These are phyloP conservation scores for Penaeus chinensis DNA, from an alignment of 1,140 invertebrate genomes.

Conservation along the genomic window DNA sequence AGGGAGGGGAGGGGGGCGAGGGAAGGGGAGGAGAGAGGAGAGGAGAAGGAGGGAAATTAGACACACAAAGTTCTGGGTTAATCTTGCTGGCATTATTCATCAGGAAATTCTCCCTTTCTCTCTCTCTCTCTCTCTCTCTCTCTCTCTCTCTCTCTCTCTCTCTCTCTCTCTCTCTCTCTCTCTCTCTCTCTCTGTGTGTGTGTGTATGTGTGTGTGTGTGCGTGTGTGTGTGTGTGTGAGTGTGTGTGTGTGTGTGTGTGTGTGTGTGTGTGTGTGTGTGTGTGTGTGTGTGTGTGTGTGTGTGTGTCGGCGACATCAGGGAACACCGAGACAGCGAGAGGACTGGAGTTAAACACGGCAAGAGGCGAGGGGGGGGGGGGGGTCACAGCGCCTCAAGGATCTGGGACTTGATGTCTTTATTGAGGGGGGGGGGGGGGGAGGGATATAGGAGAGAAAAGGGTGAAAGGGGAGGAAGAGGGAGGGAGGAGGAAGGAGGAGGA, in stretches of 20 bases:
- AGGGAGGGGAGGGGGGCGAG: neutral
- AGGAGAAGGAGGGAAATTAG: neutral
- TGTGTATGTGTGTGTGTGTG: constrained; percentile 22
- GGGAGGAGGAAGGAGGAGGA: neutral
- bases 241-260: neutral
- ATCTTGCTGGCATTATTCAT: no score
- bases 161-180: no score
- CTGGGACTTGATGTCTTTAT: neutral
- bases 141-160: no score
- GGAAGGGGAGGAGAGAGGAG: neutral
- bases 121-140: no score
- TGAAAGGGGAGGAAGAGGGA: neutral
- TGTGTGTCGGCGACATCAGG: neutral
- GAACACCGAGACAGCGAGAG: neutral
- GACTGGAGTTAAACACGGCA: neutral
- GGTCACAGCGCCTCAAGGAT: neutral
- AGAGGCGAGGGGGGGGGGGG: neutral
- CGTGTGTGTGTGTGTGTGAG: neutral
- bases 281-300: neutral
- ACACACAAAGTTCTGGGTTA: no score
- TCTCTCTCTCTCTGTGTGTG: constrained; percentile 15
- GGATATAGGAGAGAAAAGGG: neutral
- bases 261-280: constrained; percentile 5
- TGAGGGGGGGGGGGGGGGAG: neutral
- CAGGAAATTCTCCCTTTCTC: no score